A percentile compares a stretch with the other conserved stretches of the same genome.
These are phyloP conservation scores for Aleadryas rufinucha DNA, from an alignment of 2,113 vertebrate species.

Conservation along the genomic window DNA sequence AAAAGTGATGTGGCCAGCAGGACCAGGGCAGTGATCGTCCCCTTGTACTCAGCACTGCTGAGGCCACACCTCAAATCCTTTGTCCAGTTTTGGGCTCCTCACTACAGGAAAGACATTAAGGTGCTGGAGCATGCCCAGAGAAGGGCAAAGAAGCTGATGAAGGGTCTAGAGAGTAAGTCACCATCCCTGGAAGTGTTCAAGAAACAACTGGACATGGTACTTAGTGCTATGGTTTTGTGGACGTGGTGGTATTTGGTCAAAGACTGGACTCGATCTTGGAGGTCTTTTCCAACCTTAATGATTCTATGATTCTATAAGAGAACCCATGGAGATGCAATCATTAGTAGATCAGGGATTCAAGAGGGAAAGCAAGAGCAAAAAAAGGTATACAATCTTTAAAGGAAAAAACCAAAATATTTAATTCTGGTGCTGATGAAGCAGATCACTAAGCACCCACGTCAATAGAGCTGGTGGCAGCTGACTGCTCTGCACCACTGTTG, in stretches of 20 bases:
- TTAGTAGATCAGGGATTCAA: background rate
- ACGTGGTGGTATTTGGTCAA: background rate
- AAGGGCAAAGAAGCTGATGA: background rate
- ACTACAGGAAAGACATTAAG: background rate
- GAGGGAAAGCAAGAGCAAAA: background rate
- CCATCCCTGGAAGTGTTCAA: background rate
- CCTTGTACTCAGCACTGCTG: background rate
- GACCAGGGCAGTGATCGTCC: background rate
- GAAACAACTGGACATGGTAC: background rate
- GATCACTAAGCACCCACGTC: rapidly evolving
- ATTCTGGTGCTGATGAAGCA: background rate
- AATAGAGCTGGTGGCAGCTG: background rate
- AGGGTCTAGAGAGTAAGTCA: background rate
- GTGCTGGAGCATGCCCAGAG: background rate
- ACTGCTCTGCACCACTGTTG: background rate
- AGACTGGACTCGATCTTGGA: background rate
- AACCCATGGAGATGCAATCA: rapidly evolving
- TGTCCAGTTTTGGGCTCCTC: background rate
- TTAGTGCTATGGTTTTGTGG: background rate
- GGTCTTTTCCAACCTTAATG: background rate
- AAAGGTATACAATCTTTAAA: background rate
- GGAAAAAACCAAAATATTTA: background rate
- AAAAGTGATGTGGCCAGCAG: background rate
- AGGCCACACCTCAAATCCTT: background rate
- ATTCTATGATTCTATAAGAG: background rate